Evolutionary conservation across 2,888 invertebrate species (phyloP), one percentile per base, ranked within the genome.

Genomic region (Polymixis lichenea): DNA sequence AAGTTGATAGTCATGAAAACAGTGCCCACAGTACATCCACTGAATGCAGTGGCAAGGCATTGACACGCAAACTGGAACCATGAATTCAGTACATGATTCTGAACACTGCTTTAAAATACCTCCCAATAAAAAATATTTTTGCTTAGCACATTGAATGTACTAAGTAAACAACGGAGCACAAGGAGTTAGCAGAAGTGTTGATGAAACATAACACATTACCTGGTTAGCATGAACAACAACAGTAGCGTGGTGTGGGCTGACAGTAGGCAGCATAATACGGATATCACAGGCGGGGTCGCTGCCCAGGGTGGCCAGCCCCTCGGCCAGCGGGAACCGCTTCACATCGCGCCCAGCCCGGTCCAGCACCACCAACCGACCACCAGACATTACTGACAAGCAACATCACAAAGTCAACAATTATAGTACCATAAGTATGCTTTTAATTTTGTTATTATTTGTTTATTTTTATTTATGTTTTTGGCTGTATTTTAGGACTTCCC

Each of bases 231-330:
- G 94, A 38, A 96, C 95, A 1, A 93, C 92, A 55, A 97, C 91
- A 2, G 95, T 94, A 55, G 96, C 96, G 73, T 97, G 96, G 83
- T 95, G 96, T 0, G 92, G 88, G 69, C 91, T 88, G 67, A 96
- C 94, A 0, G 90, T 83, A 6, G 94, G 90, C 88, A 92, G 87
- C 91, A 95, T 87, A 15, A 96, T 86, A 19, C 95, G 91, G 64
- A 97, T 94, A 83, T 96, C 94, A 74, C 95, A 95, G 25, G 91
- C 91, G 0, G 91, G 89, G 77, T 93, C 93, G 22, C 94, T 92
- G 84, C 96, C 96, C 22, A 96, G 90, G 0, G 94, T 95, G 67
- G 94, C 95, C 71, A 94, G 87, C 11, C 96, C 96, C 9, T 89
- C 84, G 0, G 88, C 76, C 84, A 96, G 89, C 5, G 90, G 89